Base-by-base conservation (phyloP, 2,888 invertebrate genomes). In the Tenthredo livida region DNA sequence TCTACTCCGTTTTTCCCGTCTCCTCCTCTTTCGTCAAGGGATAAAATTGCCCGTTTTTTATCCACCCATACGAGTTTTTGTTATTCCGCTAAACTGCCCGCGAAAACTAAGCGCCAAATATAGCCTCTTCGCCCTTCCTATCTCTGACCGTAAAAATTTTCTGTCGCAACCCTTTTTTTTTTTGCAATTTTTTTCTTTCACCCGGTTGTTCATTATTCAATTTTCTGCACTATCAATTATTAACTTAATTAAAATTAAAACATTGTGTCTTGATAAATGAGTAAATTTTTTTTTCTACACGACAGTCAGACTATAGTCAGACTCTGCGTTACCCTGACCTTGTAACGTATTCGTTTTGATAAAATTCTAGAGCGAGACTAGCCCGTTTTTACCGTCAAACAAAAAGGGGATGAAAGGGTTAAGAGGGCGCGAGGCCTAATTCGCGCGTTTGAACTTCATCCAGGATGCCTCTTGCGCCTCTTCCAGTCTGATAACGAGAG, bases 31-130 rank as follows among this genome's bases (percentile, higher is more conserved):
- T 73, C 33, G 77, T 12, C 17, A 73, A 43, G 43, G 25, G 73
- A 43, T 21, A 21, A 40, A 21, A 43, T 25, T 73, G 73, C 25
- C 25, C 47, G 43, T 73, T 73, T 33, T 67, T 67, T 15, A 25
- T 72, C n/a, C 73, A 73, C 73, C 47, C 0, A 73, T 47, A 47
- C 73, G 73, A 40, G 43, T 73, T 73, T 43, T 73, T 73, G 33
- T 67, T 61, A 72, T 73, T 73, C 73, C 43, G 73, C 29, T 73
- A 73, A 73, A 73, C 43, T 25, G 40, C n/a, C 43, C 12, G 21
- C 61, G 61, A 21, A 25, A 25, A 25, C 61, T 61, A 61, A 61
- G 25, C 43, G 73, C 43, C 47, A 33, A 73, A 73, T 43, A 43
- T 37, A 40, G 40, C 9, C 10, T 17, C 7, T 47, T 47, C 47